Evolutionary conservation across 1,140 invertebrate species (phyloP).

Genomic region (Drosophila bocki): DNA sequence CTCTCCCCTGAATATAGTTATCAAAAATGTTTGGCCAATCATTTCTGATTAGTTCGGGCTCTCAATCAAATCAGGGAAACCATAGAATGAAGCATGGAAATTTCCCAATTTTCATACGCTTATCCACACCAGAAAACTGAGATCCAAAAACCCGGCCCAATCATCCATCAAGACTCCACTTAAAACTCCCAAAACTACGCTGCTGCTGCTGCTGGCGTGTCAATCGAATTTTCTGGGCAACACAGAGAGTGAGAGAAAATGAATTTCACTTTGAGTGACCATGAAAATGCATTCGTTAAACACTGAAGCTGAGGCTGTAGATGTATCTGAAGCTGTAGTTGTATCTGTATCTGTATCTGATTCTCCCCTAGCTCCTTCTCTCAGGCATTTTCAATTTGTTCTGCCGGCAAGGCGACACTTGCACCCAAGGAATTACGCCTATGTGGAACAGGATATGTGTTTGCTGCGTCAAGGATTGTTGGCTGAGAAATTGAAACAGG

Average conservation of each 20-base stretch:
- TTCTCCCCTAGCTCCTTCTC: constrained; percentile 1
- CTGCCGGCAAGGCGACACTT: constrained; percentile 71
- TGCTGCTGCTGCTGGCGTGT: constrained; percentile 34
- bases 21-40: constrained; percentile 40
- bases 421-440: constrained; percentile 55
- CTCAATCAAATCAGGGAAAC: constrained; percentile 48
- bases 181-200: constrained; percentile 38
- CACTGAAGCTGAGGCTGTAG: constrained; percentile 37
- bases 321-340: constrained; percentile 1
- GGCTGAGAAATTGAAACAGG: constrained; percentile 44
- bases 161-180: constrained; percentile 61
- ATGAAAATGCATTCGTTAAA: constrained; percentile 83
- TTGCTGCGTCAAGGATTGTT: constrained; percentile 10
- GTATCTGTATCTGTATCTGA: constrained; percentile 15
- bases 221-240: constrained; percentile 44
- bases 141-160: constrained; percentile 24
- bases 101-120: constrained; percentile 62
- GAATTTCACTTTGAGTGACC: constrained; percentile 78
- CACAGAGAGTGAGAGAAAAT: constrained; percentile 9
- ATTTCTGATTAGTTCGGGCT: constrained; percentile 51
- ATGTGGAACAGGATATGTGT: constrained; percentile 43
- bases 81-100: constrained; percentile 18
- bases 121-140: constrained; percentile 56
- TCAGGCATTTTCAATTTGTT: constrained; percentile 71
- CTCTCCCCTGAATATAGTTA: constrained; percentile 36